Base-by-base conservation (phyloP, 1,140 invertebrate species). In the Lordiphosa clarofinis region DNA sequence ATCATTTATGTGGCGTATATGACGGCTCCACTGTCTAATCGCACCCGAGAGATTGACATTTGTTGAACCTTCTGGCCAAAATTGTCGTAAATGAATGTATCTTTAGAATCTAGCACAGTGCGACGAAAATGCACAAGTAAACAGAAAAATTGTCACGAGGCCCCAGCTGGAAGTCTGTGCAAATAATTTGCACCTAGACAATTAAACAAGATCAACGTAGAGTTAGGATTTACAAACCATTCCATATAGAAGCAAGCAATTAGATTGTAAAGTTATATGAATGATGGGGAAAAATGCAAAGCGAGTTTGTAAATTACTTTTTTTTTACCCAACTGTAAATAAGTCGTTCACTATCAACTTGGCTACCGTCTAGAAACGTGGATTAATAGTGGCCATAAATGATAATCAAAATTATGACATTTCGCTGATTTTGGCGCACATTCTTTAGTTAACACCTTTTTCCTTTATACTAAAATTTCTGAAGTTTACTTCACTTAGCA, bases 1-100 rank as follows among this genome's bases (percentile, higher is more conserved):
- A 31, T 31, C 7, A 31, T 31, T 31, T 31, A 31, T 31, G 28
- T 31, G 61, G 64, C 48, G 28, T 31, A 6, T 64, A 39, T 55
- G 62, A 63, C 62, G 55, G 62, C 36, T 38, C 13, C 37, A 24
- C 21, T 24, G 28, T 31, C 28, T 31, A 31, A 31, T 31, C 28
- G 28, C 7, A 31, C 28, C 6, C 28, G 28, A 7, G 28, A 31
- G 28, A 8, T 31, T 31, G 48, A 36, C 61, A 46, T 24, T 42
- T 43, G 50, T 43, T 56, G 61, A 48, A 42, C 43, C 42, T 49
- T 56, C 35, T 65, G 61, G 48, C 48, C 50, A 19, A 56, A 42
- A 31, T 31, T 7, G 5, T 31, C 28, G 28, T 19, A 11, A n/a
- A 46, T 4, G 9, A 4, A 11, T 31, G 11, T 31, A 46, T 46